Conservation (phyloP, 2,797 vertebrate species). For the Malacoctenus gilli region DNA sequence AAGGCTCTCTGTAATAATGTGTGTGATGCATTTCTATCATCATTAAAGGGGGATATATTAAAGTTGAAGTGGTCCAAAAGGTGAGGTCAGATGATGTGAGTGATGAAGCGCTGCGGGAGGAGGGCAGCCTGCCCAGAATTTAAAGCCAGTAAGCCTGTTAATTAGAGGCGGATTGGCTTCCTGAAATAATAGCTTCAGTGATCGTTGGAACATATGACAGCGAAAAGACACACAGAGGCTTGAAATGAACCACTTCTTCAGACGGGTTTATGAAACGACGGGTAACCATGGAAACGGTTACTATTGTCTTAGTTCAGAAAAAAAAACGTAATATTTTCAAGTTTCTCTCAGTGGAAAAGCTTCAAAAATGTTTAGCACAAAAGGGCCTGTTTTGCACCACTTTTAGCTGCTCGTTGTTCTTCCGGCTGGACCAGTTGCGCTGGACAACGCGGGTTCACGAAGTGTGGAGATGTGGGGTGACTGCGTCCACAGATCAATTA, state of each 20-base stretch:
- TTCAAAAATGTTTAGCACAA: too few relatives aligned
- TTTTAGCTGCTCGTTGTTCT: too few relatives aligned
- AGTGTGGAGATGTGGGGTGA: not conserved
- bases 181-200: conserved; percentile 53
- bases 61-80: conserved; percentile 21
- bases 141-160: conserved; percentile 53
- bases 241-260: conserved; percentile 45
- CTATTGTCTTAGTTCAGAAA: too few relatives aligned
- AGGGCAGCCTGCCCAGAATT: conserved; percentile 54
- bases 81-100: conserved; percentile 30
- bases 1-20: conserved; percentile 10
- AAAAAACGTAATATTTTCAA: too few relatives aligned
- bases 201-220: conserved; percentile 60
- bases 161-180: conserved; percentile 56
- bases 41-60: conserved; percentile 23
- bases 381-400: too few relatives aligned
- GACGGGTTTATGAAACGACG: conserved; percentile 28
- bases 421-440: too few relatives aligned
- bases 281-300: conserved; percentile 49
- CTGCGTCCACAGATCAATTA: not conserved
- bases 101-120: conserved; percentile 38
- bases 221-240: conserved; percentile 37
- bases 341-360: too few relatives aligned
- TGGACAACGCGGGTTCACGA: too few relatives aligned
- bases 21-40: conserved; percentile 11